These are phyloP conservation scores for Leucoraja erinaceus DNA, from an alignment of 2,113 vertebrate species.

Conservation along the genomic window DNA sequence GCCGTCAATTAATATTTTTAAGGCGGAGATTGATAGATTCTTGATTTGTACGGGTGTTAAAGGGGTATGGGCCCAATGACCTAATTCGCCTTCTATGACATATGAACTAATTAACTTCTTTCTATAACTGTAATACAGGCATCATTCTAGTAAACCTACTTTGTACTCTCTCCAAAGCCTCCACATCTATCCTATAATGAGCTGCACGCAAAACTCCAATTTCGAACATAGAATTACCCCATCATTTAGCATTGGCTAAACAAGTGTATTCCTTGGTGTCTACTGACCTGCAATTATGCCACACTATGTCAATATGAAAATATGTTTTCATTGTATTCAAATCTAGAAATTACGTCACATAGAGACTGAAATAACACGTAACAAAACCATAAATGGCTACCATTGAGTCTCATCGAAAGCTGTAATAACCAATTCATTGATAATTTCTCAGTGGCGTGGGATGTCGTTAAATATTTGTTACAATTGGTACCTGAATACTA, in stretches of 20 bases:
- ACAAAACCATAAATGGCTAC: neutral
- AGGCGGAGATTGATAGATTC: too few relatives aligned
- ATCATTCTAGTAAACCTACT: too few relatives aligned
- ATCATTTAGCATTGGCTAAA: neutral
- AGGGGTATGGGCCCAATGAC: too few relatives aligned
- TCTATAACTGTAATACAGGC: too few relatives aligned
- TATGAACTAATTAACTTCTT: too few relatives aligned
- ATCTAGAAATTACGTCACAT: neutral
- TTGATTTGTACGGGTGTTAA: too few relatives aligned
- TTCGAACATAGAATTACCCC: neutral
- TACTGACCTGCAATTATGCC: neutral
- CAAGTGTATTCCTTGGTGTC: neutral
- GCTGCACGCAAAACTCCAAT: too few relatives aligned
- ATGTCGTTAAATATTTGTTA: neutral
- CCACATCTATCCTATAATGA: too few relatives aligned
- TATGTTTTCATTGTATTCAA: neutral
- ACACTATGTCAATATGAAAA: neutral
- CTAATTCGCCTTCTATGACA: too few relatives aligned
- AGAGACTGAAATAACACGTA: neutral
- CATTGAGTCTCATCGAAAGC: neutral
- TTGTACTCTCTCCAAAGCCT: too few relatives aligned
- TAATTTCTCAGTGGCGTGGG: neutral
- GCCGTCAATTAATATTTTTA: too few relatives aligned
- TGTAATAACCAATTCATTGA: constrained; percentile 9
- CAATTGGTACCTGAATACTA: neutral